These are phyloP conservation scores for Scaptomyza hsui DNA, from an alignment of 1,140 invertebrate species.

Conservation along the genomic window DNA sequence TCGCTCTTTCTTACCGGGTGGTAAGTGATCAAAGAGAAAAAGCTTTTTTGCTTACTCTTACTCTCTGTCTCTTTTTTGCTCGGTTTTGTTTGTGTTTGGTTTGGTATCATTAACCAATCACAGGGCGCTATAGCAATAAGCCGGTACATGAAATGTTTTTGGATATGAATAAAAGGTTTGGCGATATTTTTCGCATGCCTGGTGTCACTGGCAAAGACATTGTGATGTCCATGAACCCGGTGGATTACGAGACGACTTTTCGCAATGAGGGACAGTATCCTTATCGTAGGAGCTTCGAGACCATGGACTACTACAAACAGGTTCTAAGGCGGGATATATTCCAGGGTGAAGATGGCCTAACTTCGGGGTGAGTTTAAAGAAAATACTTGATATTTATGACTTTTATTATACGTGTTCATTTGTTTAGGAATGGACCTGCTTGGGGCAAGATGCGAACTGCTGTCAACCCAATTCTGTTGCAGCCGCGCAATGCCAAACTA, in stretches of 20 bases:
- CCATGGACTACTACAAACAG: conserved; percentile 65
- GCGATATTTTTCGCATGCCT: conserved; percentile 65
- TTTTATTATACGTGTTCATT: neutral
- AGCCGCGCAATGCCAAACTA: conserved; percentile 70
- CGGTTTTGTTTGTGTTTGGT: neutral
- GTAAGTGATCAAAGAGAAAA: conserved; percentile 33
- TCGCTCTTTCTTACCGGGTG: conserved; percentile 68
- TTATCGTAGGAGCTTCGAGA: conserved; percentile 55
- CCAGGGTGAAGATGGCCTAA: conserved; percentile 58
- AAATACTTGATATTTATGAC: neutral
- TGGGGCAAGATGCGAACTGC: conserved; percentile 72
- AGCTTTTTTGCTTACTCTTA: conserved; percentile 1
- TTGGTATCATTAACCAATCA: conserved; percentile 17
- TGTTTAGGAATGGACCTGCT: conserved; percentile 56
- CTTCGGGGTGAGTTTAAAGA: conserved; percentile 49
- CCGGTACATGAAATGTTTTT: conserved; percentile 63
- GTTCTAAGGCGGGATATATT: conserved; percentile 63
- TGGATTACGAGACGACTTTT: conserved; percentile 67
- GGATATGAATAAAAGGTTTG: conserved; percentile 56
- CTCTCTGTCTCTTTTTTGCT: conserved; percentile 5
- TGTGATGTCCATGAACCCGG: conserved; percentile 68
- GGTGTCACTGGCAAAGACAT: conserved; percentile 59
- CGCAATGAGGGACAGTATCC: conserved; percentile 77
- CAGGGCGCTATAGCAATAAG: conserved; percentile 59
- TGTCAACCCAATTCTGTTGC: conserved; percentile 75